Evolutionary conservation across 2,113 vertebrate genomes (phyloP), one percentile per base, ranked within the genome.

Genomic region (Oxyura jamaicensis): DNA sequence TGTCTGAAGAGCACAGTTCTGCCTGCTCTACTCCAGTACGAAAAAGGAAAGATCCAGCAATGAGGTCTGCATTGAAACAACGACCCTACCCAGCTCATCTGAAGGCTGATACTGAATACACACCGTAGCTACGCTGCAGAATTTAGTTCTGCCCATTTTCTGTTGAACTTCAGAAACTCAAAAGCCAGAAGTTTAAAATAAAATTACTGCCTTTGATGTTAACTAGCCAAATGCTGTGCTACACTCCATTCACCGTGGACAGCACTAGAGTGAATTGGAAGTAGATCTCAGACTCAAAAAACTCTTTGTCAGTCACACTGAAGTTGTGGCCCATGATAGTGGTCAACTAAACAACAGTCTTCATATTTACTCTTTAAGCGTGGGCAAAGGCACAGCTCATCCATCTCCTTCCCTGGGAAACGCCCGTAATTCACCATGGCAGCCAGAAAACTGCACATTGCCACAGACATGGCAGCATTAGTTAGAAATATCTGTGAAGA

Each of bases 371-470:
- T 41, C 60, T 63, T 28, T 28, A 39, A 63, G 29, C 48, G 13
- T 6, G 58, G 52, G 13, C 81, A 59, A 83, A 88, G 41, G 73
- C 83, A 41, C 46, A 36, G 11, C 33, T 58, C 28, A 2, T 36
- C 10, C 17, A 3, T 68, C 16, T 87, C 44, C 72, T 50, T 8
- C 66, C 83, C 62, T 71, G 62, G 65, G 88, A 88, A 77, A 35
- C 10, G 33, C 16, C 14, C 13, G 8, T 23, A 1, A 0, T n/a
- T 56, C 11, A 5, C 53, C 1, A 2, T 17, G 28, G 42, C 48
- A 73, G 60, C 84, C 62, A 68, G 77, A 60, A 79, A 48, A 78
- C 15, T 26, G 26, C 58, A 42, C 48, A 4, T 59, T 36, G 10
- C 35, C 17, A 63, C 22, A 36, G 33, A 56, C 0, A 0, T 36